Conservation (phyloP, 2,888 invertebrate genomes). For the Drosophila putrida region DNA sequence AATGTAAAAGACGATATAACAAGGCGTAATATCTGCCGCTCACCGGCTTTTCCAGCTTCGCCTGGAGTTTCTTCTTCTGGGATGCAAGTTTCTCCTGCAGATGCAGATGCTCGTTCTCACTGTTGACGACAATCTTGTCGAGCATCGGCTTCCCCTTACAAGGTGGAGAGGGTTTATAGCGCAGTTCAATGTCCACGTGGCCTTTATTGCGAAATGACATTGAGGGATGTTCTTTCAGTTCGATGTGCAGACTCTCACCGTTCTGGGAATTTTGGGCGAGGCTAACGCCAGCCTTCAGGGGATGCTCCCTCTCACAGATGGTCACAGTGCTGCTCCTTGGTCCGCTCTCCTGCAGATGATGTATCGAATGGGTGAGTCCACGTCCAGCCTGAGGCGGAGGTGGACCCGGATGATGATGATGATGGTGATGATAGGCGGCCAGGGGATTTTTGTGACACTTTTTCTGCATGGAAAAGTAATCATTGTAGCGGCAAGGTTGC, state of each 20-base stretch:
- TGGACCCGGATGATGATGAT: constrained; percentile 63
- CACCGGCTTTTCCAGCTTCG: constrained; percentile 83
- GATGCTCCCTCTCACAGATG: constrained; percentile 79
- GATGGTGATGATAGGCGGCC: constrained; percentile 72
- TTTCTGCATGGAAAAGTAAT: constrained; percentile 82
- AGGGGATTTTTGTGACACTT: constrained; percentile 79
- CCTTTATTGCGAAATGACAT: constrained; percentile 88
- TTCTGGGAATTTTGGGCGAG: constrained; percentile 71
- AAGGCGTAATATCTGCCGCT: constrained; percentile 56
- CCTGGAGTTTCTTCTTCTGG: constrained; percentile 70
- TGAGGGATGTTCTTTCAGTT: constrained; percentile 88
- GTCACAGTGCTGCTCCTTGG: constrained; percentile 75
- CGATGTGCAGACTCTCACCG: constrained; percentile 83
- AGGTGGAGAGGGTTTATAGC: constrained; percentile 88
- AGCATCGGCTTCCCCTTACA: constrained; percentile 86
- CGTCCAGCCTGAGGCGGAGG: constrained; percentile 32
- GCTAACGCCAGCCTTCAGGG: constrained; percentile 60
- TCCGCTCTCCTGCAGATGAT: constrained; percentile 74
- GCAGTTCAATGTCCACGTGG: constrained; percentile 89
- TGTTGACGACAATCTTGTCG: constrained; percentile 86
- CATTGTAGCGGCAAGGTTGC: constrained; percentile 83
- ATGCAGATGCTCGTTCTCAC: constrained; percentile 78
- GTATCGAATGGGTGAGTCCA: constrained; percentile 67
- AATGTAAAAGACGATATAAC: constrained; percentile 3
- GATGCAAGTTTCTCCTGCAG: constrained; percentile 51